A percentile compares a stretch with the other conserved stretches of the same genome.
These are phyloP conservation scores for Clupea harengus DNA, from an alignment of 2,113 vertebrate genomes.

Conservation along the genomic window DNA sequence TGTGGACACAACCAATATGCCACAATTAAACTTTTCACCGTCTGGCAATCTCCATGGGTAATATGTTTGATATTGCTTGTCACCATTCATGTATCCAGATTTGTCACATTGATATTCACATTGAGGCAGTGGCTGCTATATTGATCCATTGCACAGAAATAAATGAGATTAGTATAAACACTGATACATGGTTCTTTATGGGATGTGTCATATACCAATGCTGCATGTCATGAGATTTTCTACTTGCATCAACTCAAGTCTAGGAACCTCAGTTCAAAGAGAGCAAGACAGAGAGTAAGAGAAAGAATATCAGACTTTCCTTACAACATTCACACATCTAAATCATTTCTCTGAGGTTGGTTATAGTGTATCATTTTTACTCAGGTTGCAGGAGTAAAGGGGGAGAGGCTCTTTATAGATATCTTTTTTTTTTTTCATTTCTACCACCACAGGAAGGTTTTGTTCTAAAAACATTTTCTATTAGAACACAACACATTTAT, in stretches of 20 bases:
- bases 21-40: constrained; percentile 56
- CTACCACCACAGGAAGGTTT: constrained; percentile 14
- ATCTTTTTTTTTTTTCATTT: background rate
- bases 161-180: constrained; percentile 17
- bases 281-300: constrained; percentile 8
- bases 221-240: background rate
- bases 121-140: constrained; percentile 6
- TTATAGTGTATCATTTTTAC: constrained; percentile 11
- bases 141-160: constrained; percentile 13
- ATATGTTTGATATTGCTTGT: constrained; percentile 31
- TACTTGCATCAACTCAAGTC: background rate
- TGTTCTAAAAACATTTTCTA: constrained; percentile 8
- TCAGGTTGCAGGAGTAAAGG: background rate
- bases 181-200: background rate
- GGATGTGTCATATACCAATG: background rate
- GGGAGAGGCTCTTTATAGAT: background rate
- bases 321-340: background rate
- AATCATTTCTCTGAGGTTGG: constrained; percentile 9
- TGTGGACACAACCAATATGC: constrained; percentile 54
- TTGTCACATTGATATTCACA: constrained; percentile 12
- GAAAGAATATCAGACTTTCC: background rate
- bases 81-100: constrained; percentile 16
- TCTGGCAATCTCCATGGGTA: constrained; percentile 3
- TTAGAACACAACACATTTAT: constrained; percentile 14
- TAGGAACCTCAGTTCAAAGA: background rate